Evolutionary conservation across 2,113 vertebrate genomes (phyloP).

Genomic region (Fregata magnificens): DNA sequence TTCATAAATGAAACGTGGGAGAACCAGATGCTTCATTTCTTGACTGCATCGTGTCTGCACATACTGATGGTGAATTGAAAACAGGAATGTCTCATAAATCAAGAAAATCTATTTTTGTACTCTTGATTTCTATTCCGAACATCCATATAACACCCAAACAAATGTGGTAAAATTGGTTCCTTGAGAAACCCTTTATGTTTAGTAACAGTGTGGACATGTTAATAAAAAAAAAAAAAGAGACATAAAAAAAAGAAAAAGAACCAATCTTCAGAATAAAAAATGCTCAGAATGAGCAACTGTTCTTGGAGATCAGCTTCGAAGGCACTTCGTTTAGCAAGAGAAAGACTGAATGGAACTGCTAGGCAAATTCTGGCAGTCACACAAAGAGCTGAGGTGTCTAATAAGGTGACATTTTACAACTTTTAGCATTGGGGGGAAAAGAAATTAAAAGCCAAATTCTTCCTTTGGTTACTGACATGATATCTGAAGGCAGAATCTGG

Average conservation of each 20-base stretch:
- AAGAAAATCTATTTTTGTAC: constrained; percentile 71
- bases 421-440: not conserved
- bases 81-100: constrained; percentile 75
- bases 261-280: not conserved
- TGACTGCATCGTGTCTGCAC: constrained; percentile 69
- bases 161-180: constrained; percentile 68
- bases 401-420: not conserved
- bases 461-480: not conserved
- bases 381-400: not conserved
- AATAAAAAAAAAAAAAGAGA: constrained; percentile 11
- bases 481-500: not conserved
- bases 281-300: not conserved
- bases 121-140: constrained; percentile 74
- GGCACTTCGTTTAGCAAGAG: not conserved
- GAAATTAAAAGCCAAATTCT: not conserved
- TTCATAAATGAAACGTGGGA: constrained; percentile 76
- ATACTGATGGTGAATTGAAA: constrained; percentile 76
- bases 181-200: constrained; percentile 68
- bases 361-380: not conserved
- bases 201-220: constrained; percentile 60
- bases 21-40: constrained; percentile 78
- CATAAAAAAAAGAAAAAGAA: not conserved
- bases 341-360: not conserved
- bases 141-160: constrained; percentile 68
- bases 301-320: not conserved